Evolutionary conservation across 2,113 vertebrate genomes (phyloP).

Genomic region (Lycocorax pyrrhopterus): DNA sequence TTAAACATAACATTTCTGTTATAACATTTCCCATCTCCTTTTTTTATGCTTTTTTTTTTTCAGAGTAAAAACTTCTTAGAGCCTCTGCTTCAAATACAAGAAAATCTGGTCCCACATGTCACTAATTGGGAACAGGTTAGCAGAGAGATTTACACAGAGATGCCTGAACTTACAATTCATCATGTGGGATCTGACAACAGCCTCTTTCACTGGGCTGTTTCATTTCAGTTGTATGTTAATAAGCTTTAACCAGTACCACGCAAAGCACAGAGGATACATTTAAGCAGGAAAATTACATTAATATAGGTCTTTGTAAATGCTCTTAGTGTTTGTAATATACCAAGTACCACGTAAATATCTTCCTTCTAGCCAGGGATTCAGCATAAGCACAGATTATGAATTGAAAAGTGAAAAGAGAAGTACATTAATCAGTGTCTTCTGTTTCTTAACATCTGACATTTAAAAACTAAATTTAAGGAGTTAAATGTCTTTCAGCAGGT

Average conservation of each 20-base stretch:
- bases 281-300: not conserved
- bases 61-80: not conserved
- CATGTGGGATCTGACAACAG: slow-evolving; percentile 19
- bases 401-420: not conserved
- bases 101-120: slow-evolving; percentile 47
- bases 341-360: not conserved
- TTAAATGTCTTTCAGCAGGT: not conserved
- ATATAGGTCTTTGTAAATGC: not conserved
- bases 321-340: not conserved
- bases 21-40: not conserved
- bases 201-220: slow-evolving; percentile 6
- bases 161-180: slow-evolving; percentile 23
- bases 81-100: slow-evolving; percentile 32
- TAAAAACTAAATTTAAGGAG: not conserved
- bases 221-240: not conserved
- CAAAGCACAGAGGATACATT: not conserved
- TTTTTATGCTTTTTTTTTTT: not conserved
- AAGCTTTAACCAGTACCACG: not conserved
- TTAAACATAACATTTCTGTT: not conserved
- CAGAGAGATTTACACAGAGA: not conserved
- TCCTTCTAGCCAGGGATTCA: not conserved
- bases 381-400: not conserved
- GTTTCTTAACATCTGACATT: not conserved
- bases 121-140: slow-evolving; percentile 71
- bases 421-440: not conserved